These are phyloP conservation scores for Herminia tarsipennalis DNA, from an alignment of 2,888 invertebrate genomes.

Conservation along the genomic window DNA sequence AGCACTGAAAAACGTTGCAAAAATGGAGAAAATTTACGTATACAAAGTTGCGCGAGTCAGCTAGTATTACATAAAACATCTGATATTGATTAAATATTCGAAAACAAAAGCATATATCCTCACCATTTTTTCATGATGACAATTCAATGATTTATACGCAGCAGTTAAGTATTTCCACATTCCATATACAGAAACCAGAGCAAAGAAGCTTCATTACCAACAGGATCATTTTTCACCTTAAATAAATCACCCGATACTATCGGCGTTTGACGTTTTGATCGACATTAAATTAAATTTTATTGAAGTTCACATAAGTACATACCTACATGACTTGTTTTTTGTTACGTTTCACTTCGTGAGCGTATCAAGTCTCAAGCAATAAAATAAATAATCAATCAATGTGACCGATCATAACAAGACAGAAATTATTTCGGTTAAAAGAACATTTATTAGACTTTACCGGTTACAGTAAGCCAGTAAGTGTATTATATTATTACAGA, in stretches of 20 bases:
- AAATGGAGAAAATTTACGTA: no score
- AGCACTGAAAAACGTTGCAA: no score
- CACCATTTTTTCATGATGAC: slow-evolving; percentile 18
- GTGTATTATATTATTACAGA: slow-evolving; percentile 11
- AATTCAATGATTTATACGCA: slow-evolving; percentile 40
- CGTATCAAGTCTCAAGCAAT: slow-evolving; percentile 46
- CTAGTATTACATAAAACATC: no score
- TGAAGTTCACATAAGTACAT: slow-evolving; percentile 45
- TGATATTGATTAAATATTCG: no score
- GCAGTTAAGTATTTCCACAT: slow-evolving; percentile 4
- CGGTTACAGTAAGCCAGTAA: slow-evolving; percentile 7
- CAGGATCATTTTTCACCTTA: slow-evolving; percentile 41
- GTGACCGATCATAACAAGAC: slow-evolving; percentile 30
- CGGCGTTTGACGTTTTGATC: slow-evolving; percentile 52
- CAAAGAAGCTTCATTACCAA: slow-evolving; percentile 32
- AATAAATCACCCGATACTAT: slow-evolving; percentile 56
- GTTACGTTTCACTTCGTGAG: slow-evolving; percentile 25
- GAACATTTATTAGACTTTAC: slow-evolving; percentile 19
- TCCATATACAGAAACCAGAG: slow-evolving; percentile 12
- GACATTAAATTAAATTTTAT: slow-evolving; percentile 58
- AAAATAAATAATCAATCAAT: slow-evolving; percentile 60
- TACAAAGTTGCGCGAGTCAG: no score
- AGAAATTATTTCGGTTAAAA: slow-evolving; percentile 24
- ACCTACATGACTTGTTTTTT: no score
- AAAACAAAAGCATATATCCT: neutral